phyloP scores from a whole-genome alignment of 2,797 vertebrate genomes.

The Schizopygopsis malacanthus region DNA sequence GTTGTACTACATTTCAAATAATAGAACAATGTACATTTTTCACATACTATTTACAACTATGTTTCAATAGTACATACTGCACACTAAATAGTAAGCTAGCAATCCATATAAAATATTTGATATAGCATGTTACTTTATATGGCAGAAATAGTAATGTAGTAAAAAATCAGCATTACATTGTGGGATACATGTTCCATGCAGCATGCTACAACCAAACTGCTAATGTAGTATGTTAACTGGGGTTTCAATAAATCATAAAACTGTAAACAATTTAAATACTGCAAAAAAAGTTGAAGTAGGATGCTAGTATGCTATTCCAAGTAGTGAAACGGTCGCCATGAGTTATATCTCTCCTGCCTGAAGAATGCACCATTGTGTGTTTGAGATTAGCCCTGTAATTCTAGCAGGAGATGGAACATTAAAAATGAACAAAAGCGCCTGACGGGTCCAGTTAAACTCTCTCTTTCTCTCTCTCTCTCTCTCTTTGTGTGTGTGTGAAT shows the following conservation, averaged over 20 bases:
- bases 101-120: not conserved
- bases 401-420: slow-evolving; percentile 14
- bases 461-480: too few relatives aligned
- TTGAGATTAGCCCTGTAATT: slow-evolving; percentile 29
- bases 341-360: slow-evolving; percentile 12
- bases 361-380: slow-evolving; percentile 29
- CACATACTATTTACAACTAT: not conserved
- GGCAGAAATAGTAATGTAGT: not conserved
- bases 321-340: not conserved
- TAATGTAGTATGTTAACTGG: not conserved
- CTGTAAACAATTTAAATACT: not conserved
- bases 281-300: not conserved
- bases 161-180: not conserved
- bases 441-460: slow-evolving; percentile 18
- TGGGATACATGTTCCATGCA: not conserved
- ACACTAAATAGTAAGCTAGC: not conserved
- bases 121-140: not conserved
- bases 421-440: slow-evolving; percentile 14
- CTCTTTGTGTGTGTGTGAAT: not conserved
- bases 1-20: not conserved
- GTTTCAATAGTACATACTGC: not conserved
- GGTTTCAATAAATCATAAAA: not conserved
- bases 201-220: not conserved
- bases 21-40: not conserved
- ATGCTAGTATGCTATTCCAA: not conserved